A percentile compares a stretch with the other conserved stretches of the same genome.
These are phyloP conservation scores for Sepiola atlantica DNA, from an alignment of 2,888 invertebrate species.

Conservation along the genomic window DNA sequence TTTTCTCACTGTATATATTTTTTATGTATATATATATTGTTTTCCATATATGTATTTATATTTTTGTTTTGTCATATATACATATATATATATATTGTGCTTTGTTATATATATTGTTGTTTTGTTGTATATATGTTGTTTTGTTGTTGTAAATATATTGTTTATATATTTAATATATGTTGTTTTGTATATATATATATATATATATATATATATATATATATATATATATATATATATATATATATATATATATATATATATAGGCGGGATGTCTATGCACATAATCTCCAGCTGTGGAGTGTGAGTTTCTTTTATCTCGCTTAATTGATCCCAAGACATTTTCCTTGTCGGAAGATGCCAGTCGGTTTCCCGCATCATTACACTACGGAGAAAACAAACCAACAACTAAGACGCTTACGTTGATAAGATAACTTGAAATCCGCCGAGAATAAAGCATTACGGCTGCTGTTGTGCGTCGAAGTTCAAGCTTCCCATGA, in stretches of 20 bases:
- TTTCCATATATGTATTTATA: too few relatives aligned
- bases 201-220: not conserved
- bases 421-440: not conserved
- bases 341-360: not conserved
- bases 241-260: not conserved
- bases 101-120: too few relatives aligned
- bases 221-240: not conserved
- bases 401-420: not conserved
- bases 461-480: not conserved
- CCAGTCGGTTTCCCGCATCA: not conserved
- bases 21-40: too few relatives aligned
- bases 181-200: conserved; percentile 2
- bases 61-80: too few relatives aligned
- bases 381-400: not conserved
- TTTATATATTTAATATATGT: too few relatives aligned
- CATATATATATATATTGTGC: too few relatives aligned
- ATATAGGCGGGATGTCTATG: not conserved
- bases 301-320: conserved; percentile 4
- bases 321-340: not conserved
- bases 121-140: too few relatives aligned
- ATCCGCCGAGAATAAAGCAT: not conserved
- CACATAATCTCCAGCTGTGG: not conserved
- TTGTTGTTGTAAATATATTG: too few relatives aligned
- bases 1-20: too few relatives aligned
- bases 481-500: not conserved